Percentiles rank a stretch among this genome's conserved stretches.
Evolutionary conservation across 1,140 invertebrate genomes (phyloP).

Genomic region (Teleogryllus occipitalis): DNA sequence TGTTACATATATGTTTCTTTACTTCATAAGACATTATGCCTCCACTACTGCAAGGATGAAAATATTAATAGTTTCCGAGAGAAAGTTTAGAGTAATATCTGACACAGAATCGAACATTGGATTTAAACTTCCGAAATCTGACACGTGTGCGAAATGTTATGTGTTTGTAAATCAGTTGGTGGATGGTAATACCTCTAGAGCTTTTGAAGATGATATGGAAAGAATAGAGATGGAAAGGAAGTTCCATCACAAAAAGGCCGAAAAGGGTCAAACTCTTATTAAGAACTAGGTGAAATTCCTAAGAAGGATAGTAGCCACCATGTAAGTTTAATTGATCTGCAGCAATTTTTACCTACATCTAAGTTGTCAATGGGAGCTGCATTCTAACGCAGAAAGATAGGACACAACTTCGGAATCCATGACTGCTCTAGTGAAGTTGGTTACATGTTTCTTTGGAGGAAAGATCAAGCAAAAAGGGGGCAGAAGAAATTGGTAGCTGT

Average conservation of each 20-base stretch:
- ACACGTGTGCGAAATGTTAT: background rate
- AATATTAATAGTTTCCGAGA: no score
- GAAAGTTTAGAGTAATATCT: no score
- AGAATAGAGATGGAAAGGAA: background rate
- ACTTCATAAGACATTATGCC: no score
- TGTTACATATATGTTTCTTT: no score
- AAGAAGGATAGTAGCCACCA: background rate
- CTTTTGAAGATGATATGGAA: background rate
- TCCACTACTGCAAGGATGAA: no score
- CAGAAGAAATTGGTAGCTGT: background rate
- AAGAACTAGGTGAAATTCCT: background rate
- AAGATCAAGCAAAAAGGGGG: background rate
- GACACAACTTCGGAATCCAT: background rate
- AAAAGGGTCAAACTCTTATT: background rate
- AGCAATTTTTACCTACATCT: background rate
- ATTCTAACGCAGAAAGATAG: background rate
- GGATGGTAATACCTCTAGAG: background rate
- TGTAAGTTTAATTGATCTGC: background rate
- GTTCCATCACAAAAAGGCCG: background rate
- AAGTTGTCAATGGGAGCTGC: background rate
- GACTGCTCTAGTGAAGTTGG: background rate
- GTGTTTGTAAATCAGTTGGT: background rate
- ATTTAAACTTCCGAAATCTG: background rate
- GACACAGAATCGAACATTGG: no score
- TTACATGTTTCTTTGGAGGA: background rate